Base-by-base conservation (phyloP, 2,888 invertebrate genomes). In the Myopa testacea region DNA sequence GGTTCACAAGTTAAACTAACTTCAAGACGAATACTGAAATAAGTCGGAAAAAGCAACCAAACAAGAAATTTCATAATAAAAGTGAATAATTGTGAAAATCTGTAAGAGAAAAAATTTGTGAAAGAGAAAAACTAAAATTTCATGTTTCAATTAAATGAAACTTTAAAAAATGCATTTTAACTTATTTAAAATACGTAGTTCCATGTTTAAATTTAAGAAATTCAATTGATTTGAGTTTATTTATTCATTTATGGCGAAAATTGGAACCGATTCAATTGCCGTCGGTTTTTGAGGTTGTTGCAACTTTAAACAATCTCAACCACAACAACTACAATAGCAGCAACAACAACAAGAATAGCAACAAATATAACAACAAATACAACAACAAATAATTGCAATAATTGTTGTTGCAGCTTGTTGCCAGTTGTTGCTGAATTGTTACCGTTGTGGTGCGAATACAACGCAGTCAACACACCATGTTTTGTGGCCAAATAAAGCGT, bases 1-100 rank as follows among this genome's bases (percentile, higher is more conserved):
- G 75, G 75, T 75, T 69, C 45, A 16, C 68, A 60, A 60, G 75
- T 40, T 60, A 40, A 34, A 45, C 68, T 16, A 50, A 50, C 60
- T 37, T 8, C n/a, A 34, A 16, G 26, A 19, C 34, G 40, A 60
- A 38, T 60, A 38, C n/a, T 37, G 55, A 68, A 55, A 52, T 26
- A 58, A 52, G n/a, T 14, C 8, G 16, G 10, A 19, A 40, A 58
- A 72, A 38, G 4, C 16, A 50, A 45, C 3, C 12, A 10, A 45
- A 10, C 7, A 45, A 45, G 45, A 45, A 45, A 10, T 45, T 45
- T 45, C 26, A 26, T 1, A 26, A 26, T 1, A 26, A 26, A 26
- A 26, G 26, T 26, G 26, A 26, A 26, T 26, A 26, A 26, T 26
- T 8, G 45, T 45, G 45, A 45, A 45, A 45, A 45, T 6, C 7